Evolutionary conservation across 2,888 invertebrate species (phyloP).

Genomic region (Apeira syringaria): DNA sequence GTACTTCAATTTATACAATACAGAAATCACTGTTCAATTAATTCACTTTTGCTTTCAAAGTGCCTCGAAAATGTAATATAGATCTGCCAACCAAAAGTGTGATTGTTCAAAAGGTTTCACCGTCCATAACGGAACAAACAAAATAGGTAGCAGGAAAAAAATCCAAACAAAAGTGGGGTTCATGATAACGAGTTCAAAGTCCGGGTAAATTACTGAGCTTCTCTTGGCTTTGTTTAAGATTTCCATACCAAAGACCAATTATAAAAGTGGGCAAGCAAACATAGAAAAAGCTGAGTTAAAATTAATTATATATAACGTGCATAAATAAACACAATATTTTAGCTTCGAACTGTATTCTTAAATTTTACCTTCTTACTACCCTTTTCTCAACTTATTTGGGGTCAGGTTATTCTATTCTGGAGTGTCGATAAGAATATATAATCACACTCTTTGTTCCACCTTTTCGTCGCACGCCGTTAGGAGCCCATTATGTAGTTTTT

Average conservation of each 20-base stretch:
- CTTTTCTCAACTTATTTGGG: too few relatives aligned
- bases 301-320: too few relatives aligned
- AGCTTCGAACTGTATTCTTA: too few relatives aligned
- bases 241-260: constrained; percentile 35
- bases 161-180: constrained; percentile 27
- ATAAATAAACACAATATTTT: too few relatives aligned
- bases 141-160: constrained; percentile 5
- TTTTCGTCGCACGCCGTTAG: too few relatives aligned
- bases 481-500: too few relatives aligned
- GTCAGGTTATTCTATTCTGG: too few relatives aligned
- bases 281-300: constrained; percentile 7
- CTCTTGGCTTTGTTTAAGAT: constrained; percentile 25
- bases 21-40: neutral
- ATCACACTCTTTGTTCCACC: too few relatives aligned
- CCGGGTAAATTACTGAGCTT: constrained; percentile 40
- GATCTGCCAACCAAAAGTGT: constrained; percentile 3
- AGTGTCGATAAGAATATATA: too few relatives aligned
- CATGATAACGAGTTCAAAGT: constrained; percentile 43
- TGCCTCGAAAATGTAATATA: neutral
- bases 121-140: constrained; percentile 7
- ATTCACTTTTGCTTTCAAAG: neutral
- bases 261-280: constrained; percentile 19
- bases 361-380: too few relatives aligned
- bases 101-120: constrained; percentile 19
- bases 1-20: too few relatives aligned